Base-by-base conservation (phyloP, 2,797 vertebrate genomes). In the Poeciliopsis gracilis region DNA sequence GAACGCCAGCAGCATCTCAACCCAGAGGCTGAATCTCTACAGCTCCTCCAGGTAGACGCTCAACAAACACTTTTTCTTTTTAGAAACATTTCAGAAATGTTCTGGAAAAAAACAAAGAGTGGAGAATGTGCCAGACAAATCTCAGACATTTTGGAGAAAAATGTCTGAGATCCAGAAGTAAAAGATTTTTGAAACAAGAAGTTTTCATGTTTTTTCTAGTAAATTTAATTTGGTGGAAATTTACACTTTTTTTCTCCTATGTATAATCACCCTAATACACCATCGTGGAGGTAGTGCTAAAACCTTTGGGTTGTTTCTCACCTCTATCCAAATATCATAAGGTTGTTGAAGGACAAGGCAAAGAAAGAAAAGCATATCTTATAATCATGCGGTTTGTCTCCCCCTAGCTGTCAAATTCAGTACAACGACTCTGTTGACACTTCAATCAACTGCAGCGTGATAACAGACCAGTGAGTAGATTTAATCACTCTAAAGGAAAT, bases 401-500 rank as follows among this genome's bases (percentile, higher is more conserved):
- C 55, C 12, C 0, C 55, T 36, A 87, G 85, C 57, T 87, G 85
- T 73, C 33, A 77, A 1, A 4, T 0, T 1, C 28, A 13, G 51
- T 18, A 82, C 36, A 30, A 4, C 1, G 79, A 84, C 0, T 0
- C 10, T 10, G 25, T 1, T 43, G 75, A 82, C 59, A 30, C 4
- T 18, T 3, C 36, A 2, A 51, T 73, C 38, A 6, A 84, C 77
- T 80, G 77, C 49, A n/a, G 5, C 1, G 1, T 0, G 0, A 9
- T 8, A 0, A 77, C 20, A 8, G 5, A 47, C 36, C 46, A 51
- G 82, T 87, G 41, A 77, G 51, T 43, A 18, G 47, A 72, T 49
- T 49, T 28, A 49, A 11, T 18, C 45, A 47, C 12, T 13, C 70
- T 46, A 2, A 9, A 36, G 3, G 33, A 72, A 72, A 51, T 10